A percentile compares a stretch with the other conserved stretches of the same genome.
Conservation (phyloP, 2,888 invertebrate genomes). For the Trachelus stipa region DNA sequence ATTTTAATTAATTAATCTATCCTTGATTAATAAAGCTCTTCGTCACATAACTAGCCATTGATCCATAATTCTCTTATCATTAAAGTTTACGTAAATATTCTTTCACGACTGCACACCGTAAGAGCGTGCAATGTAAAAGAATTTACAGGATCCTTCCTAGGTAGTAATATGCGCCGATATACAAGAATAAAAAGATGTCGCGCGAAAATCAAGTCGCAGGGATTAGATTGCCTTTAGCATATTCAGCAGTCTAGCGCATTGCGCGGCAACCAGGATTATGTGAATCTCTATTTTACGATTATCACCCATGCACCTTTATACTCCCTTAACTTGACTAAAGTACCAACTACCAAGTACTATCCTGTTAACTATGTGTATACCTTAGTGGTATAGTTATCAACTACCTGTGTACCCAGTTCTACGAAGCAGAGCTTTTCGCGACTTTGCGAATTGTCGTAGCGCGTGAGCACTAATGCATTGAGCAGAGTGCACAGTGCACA, state of each 20-base stretch:
- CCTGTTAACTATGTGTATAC: not conserved
- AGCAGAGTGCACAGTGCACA: not conserved
- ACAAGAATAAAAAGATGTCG: not conserved
- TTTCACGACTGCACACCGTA: no score
- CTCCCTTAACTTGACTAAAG: not conserved
- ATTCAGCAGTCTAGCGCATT: not conserved
- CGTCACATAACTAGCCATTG: not conserved
- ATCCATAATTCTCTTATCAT: not conserved
- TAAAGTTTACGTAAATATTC: not conserved
- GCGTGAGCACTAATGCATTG: not conserved
- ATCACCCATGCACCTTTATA: not conserved
- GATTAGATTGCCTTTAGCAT: not conserved
- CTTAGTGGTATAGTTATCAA: not conserved
- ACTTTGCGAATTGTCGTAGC: not conserved
- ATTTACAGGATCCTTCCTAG: not conserved
- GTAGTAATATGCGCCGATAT: not conserved
- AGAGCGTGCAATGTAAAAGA: not conserved
- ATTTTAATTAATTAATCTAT: not conserved
- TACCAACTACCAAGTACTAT: not conserved
- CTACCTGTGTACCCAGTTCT: not conserved
- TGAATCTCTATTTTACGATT: not conserved
- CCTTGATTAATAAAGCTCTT: not conserved
- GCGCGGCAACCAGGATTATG: not conserved
- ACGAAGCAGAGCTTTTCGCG: not conserved
- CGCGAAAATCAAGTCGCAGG: not conserved